These are phyloP conservation scores for Aurelia aurita DNA, from an alignment of 30 jellyfish, hydroid and myxozoan genomes.

Conservation along the genomic window DNA sequence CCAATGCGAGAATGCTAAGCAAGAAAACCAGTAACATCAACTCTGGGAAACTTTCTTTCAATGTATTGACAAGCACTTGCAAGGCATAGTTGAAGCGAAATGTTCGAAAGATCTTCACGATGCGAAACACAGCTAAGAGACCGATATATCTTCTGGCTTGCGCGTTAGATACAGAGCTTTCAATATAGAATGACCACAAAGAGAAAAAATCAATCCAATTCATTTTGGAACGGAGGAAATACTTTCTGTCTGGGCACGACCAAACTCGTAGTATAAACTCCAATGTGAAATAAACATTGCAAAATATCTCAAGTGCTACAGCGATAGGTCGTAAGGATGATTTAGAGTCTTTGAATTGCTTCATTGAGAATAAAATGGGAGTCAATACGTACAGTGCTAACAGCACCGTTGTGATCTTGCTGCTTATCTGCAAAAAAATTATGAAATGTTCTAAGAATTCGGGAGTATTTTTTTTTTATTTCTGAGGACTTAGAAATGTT, in stretches of 20 bases:
- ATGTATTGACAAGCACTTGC: constrained; percentile 89
- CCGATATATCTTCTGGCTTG: constrained; percentile 53
- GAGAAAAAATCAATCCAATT: constrained; percentile 85
- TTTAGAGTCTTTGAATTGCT: constrained; percentile 18
- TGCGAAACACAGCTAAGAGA: constrained; percentile 85
- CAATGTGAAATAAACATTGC: constrained; percentile 69
- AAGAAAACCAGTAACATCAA: constrained; percentile 82
- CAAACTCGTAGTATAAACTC: constrained; percentile 74
- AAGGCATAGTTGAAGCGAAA: constrained; percentile 90
- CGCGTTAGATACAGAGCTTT: constrained; percentile 24
- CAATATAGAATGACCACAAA: constrained; percentile 78
- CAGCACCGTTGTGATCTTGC: constrained; percentile 58
- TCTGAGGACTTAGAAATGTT: too few species aligned
- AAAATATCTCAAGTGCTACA: constrained; percentile 60
- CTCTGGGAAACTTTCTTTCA: constrained; percentile 88
- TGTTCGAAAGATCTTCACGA: constrained; percentile 87
- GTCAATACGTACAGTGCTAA: constrained; percentile 67
- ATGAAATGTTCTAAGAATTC: too few species aligned
- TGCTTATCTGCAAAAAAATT: constrained; percentile 56
- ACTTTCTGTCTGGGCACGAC: constrained; percentile 77
- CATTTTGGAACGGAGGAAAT: constrained; percentile 61
- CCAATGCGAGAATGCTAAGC: constrained; percentile 79
- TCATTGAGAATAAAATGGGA: constrained; percentile 84
- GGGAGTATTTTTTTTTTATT: too few species aligned
- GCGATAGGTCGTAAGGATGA: constrained; percentile 22